A percentile compares a stretch with the other conserved stretches of the same genome.
These are phyloP conservation scores for Tenthredo notha DNA, from an alignment of 2,888 invertebrate genomes.

Conservation along the genomic window DNA sequence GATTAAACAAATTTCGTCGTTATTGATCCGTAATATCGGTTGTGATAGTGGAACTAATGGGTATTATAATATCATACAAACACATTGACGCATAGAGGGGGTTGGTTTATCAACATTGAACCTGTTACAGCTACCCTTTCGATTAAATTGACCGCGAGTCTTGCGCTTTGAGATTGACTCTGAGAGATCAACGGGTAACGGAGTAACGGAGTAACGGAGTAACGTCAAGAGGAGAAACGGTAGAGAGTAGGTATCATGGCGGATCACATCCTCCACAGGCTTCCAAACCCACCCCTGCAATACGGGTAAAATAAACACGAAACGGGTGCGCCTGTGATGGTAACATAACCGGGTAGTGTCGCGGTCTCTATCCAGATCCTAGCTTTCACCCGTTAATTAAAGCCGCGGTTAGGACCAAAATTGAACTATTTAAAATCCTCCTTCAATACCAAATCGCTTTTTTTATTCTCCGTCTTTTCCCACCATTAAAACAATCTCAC, in stretches of 20 bases:
- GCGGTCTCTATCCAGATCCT: constrained; percentile 37
- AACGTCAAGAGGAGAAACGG: neutral
- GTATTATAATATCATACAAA: neutral
- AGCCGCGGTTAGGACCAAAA: constrained; percentile 31
- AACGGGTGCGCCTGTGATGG: constrained; percentile 44
- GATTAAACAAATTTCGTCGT: neutral
- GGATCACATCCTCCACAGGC: constrained; percentile 36
- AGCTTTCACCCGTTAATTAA: neutral
- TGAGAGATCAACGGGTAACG: constrained; percentile 17
- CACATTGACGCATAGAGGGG: neutral
- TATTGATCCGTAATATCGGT: neutral
- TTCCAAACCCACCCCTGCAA: neutral
- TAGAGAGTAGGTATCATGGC: constrained; percentile 6
- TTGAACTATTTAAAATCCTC: neutral
- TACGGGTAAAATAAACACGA: constrained; percentile 45
- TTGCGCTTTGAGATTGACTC: constrained; percentile 45
- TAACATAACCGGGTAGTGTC: constrained; percentile 35
- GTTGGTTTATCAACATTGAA: constrained; percentile 14
- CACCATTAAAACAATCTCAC: neutral
- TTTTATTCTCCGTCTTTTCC: neutral
- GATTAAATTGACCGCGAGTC: constrained; percentile 42
- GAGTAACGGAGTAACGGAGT: neutral
- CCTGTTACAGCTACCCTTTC: constrained; percentile 31
- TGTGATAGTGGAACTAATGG: neutral
- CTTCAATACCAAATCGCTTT: neutral